These are phyloP conservation scores for Myodes glareolus DNA, from an alignment of 2,113 vertebrate genomes.

Conservation along the genomic window DNA sequence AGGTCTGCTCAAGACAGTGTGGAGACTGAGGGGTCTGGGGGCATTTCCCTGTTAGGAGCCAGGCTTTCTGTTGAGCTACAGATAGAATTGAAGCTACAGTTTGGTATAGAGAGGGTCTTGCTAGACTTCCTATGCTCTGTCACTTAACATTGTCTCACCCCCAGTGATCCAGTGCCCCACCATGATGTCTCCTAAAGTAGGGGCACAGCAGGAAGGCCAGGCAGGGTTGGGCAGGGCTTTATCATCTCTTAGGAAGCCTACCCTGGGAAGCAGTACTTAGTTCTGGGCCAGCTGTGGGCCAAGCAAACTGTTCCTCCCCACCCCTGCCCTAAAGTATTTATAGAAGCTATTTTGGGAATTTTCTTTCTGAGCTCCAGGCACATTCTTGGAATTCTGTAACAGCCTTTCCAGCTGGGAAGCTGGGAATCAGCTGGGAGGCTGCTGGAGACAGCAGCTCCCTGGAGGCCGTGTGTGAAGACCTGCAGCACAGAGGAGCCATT, in stretches of 20 bases:
- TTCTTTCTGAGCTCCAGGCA: slow-evolving; percentile 82
- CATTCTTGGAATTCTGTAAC: slow-evolving; percentile 87
- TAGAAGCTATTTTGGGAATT: slow-evolving; percentile 86
- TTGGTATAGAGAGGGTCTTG: neutral
- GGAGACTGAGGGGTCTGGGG: neutral
- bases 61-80: neutral
- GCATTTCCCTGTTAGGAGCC: neutral
- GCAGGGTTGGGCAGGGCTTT: fast-evolving
- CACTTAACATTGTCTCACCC: fast-evolving
- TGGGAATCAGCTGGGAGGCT: slow-evolving; percentile 71
- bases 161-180: neutral
- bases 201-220: neutral
- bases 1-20: neutral
- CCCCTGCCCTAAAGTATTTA: slow-evolving; percentile 75
- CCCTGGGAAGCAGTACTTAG: slow-evolving; percentile 8
- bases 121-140: neutral
- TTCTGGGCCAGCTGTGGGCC: slow-evolving; percentile 16
- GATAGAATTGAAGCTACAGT: neutral
- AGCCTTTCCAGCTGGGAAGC: slow-evolving; percentile 83
- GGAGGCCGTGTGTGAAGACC: neutral
- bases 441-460: neutral
- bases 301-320: slow-evolving; percentile 23
- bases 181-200: neutral
- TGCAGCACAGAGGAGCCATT: neutral
- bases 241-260: neutral